Evolutionary conservation across 2,797 vertebrate species (phyloP).

Genomic region (Sternarchorhynchus goeldii): DNA sequence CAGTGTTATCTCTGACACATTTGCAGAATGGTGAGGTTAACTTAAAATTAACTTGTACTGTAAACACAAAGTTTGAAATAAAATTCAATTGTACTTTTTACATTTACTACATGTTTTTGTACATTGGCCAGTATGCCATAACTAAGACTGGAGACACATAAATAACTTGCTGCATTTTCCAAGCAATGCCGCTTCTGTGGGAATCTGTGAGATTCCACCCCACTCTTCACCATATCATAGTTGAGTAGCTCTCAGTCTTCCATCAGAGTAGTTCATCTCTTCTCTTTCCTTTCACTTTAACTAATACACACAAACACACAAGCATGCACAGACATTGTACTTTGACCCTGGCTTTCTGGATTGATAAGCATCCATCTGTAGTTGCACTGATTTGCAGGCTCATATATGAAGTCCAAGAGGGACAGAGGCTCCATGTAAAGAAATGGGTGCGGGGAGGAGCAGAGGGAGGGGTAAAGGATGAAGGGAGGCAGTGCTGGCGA

Average conservation of each 20-base stretch:
- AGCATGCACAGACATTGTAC: conserved; percentile 46
- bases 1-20: background rate
- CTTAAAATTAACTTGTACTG: background rate
- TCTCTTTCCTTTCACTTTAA: conserved; percentile 24
- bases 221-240: conserved; percentile 28
- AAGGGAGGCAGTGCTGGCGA: conserved; percentile 46
- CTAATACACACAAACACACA: conserved; percentile 29
- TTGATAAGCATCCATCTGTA: conserved; percentile 90
- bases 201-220: conserved; percentile 11
- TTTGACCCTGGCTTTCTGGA: conserved; percentile 82
- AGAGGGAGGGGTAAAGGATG: conserved; percentile 53
- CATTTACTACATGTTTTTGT: background rate
- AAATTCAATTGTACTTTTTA: background rate
- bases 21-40: too few species aligned
- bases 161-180: background rate
- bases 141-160: background rate
- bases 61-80: background rate
- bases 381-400: conserved; percentile 73
- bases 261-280: conserved; percentile 24
- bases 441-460: conserved; percentile 57
- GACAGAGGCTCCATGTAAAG: conserved; percentile 60
- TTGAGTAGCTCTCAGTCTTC: conserved; percentile 30
- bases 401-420: conserved; percentile 73
- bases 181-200: background rate
- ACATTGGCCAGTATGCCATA: background rate